Conservation (phyloP, 2,888 invertebrate species). For the Aradus depressus region DNA sequence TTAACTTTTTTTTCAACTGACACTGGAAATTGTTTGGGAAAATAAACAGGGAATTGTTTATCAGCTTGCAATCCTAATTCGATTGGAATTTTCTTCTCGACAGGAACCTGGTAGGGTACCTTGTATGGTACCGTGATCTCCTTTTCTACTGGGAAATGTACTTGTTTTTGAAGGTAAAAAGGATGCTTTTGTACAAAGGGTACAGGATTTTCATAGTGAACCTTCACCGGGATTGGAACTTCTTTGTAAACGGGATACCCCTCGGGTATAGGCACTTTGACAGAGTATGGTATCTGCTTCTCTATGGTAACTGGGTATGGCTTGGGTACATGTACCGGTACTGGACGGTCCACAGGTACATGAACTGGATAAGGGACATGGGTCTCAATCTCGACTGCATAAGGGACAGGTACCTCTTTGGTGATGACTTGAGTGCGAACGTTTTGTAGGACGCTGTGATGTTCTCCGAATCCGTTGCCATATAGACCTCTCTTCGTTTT, state of each 20-base stretch:
- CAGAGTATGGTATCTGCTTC: conserved; percentile 55
- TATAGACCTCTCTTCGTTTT: no score
- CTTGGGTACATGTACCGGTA: conserved; percentile 54
- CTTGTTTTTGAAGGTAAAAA: conserved; percentile 21
- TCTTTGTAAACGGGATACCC: conserved; percentile 30
- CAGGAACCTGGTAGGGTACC: conserved; percentile 15
- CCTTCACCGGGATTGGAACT: conserved; percentile 27
- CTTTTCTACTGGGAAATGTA: conserved; percentile 18
- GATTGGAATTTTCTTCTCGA: conserved; percentile 11
- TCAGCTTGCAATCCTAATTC: conserved; percentile 15
- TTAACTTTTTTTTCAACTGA: conserved; percentile 23
- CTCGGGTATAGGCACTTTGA: conserved; percentile 27
- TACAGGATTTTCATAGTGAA: conserved; percentile 17
- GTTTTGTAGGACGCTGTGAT: no score
- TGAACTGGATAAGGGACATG: conserved; percentile 48
- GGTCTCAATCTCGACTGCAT: conserved; percentile 34
- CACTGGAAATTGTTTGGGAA: conserved; percentile 52
- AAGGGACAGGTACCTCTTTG: conserved; percentile 33
- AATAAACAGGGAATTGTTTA: conserved; percentile 20
- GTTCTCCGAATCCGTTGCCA: no score
- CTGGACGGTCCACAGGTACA: conserved; percentile 44
- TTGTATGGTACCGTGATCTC: conserved; percentile 21
- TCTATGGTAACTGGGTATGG: conserved; percentile 65
- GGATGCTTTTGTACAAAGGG: conserved; percentile 20
- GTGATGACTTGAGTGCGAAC: conserved; percentile 11